These are phyloP conservation scores for Sebastes fasciatus DNA, from an alignment of 2,113 vertebrate genomes.

Conservation along the genomic window DNA sequence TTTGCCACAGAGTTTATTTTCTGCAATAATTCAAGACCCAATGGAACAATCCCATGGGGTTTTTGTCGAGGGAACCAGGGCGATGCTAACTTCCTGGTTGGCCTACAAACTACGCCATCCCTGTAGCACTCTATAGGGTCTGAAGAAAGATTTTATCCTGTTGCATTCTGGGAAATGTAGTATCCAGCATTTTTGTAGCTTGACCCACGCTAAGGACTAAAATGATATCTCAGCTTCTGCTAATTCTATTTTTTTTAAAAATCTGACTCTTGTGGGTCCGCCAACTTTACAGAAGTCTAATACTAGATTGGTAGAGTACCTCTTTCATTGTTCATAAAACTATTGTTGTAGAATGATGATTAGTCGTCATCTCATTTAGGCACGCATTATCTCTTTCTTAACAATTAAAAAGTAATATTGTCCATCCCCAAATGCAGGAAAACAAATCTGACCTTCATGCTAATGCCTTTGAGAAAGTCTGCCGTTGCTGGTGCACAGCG, in stretches of 20 bases:
- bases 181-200: not conserved
- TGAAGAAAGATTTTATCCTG: not conserved
- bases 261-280: not conserved
- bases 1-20: too few species aligned
- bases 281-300: not conserved
- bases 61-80: too few species aligned
- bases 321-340: not conserved
- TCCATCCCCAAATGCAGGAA: conserved; percentile 7
- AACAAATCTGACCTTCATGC: conserved; percentile 24
- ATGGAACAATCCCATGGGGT: too few species aligned
- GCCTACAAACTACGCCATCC: too few species aligned
- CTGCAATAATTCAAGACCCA: too few species aligned
- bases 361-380: not conserved
- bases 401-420: conserved; percentile 42
- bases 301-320: not conserved
- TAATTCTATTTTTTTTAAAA: not conserved
- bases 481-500: not conserved
- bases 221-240: not conserved
- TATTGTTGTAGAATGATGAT: not conserved
- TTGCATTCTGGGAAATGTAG: conserved; percentile 30
- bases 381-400: conserved; percentile 7
- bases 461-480: conserved; percentile 26
- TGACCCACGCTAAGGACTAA: not conserved
- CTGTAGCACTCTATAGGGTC: not conserved
- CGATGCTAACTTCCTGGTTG: too few species aligned